Evolutionary conservation across 2,888 invertebrate species (phyloP).

Genomic region (Acanthoscelides obtectus): DNA sequence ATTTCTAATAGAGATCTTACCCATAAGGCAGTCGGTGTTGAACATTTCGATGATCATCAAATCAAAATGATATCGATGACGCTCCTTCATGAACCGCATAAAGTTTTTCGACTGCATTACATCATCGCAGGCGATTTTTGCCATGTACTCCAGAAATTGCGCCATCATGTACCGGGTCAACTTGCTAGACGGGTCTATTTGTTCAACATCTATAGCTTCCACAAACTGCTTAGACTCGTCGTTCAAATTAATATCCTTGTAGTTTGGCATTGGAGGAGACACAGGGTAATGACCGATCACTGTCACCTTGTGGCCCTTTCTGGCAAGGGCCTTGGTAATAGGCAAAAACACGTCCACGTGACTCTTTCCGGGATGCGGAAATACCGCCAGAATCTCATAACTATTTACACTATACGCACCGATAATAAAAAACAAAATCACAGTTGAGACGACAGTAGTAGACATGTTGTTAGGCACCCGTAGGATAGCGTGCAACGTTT

Average conservation of each 20-base stretch:
- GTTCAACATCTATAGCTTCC: constrained; percentile 7
- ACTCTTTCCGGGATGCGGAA: constrained; percentile 65
- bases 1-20: too few relatives aligned
- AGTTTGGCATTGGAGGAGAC: constrained; percentile 50
- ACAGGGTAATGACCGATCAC: constrained; percentile 63
- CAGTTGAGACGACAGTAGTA: not conserved
- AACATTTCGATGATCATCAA: constrained; percentile 64
- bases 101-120: constrained; percentile 37
- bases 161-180: constrained; percentile 12
- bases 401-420: constrained; percentile 14
- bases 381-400: constrained; percentile 59
- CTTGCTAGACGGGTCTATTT: constrained; percentile 6
- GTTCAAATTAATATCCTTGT: constrained; percentile 52
- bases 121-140: constrained; percentile 14
- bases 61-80: constrained; percentile 53
- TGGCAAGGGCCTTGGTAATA: constrained; percentile 56
- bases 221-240: constrained; percentile 6
- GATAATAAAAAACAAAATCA: not conserved
- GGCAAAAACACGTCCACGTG: constrained; percentile 64
- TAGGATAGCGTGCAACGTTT: too few relatives aligned
- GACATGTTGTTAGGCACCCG: too few relatives aligned
- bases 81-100: constrained; percentile 41
- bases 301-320: constrained; percentile 62
- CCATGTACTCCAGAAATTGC: constrained; percentile 8
- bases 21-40: constrained; percentile 62